Evolutionary conservation across 2,797 vertebrate genomes (phyloP), one percentile per base, ranked within the genome.

Genomic region (Vireo griseus): DNA sequence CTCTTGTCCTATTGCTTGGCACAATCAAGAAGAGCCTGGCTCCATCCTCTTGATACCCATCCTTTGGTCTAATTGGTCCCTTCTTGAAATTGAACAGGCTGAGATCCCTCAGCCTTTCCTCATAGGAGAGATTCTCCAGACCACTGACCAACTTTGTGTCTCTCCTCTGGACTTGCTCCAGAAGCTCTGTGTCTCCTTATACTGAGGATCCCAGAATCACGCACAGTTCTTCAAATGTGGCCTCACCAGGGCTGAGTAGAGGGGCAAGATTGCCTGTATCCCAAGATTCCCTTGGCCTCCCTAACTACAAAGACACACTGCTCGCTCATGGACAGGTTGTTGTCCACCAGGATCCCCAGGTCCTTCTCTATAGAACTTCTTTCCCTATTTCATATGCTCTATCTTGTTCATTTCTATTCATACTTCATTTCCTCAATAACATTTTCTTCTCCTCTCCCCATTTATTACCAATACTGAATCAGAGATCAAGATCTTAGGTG

Each of bases 101-200:
- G 40, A 52, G 10, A 3, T 73, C 29, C 31, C 12, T 40, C 68
- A 66, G 47, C 21, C 29, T 74, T 52, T 40, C 44, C 44, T 45
- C 44, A 22, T 45, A 45, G 44, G 20, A 45, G 44, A 45, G 44
- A 22, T 45, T 45, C 44, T 45, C 12, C 20, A 80, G 24, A 58
- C 8, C 24, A 16, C 18, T 45, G 45, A 25, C 21, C 13, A 22
- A 6, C 11, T 33, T 25, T 15, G 4, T 16, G 17, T 20, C 29
- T 40, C 28, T 39, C 28, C 51, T 14, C 19, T 42, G 50, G 16
- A 71, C 15, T 26, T 78, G 50, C 8, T 57, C 35, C 48, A 50
- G 35, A 26, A 50, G 3, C 4, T 48, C 35, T 0, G 0, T 42
- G 5, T 55, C 31, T 63, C 9, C 35, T 62, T 16, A 12, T 37